Conservation (phyloP, 1,140 invertebrate species). For the Drosophila arizonae region DNA sequence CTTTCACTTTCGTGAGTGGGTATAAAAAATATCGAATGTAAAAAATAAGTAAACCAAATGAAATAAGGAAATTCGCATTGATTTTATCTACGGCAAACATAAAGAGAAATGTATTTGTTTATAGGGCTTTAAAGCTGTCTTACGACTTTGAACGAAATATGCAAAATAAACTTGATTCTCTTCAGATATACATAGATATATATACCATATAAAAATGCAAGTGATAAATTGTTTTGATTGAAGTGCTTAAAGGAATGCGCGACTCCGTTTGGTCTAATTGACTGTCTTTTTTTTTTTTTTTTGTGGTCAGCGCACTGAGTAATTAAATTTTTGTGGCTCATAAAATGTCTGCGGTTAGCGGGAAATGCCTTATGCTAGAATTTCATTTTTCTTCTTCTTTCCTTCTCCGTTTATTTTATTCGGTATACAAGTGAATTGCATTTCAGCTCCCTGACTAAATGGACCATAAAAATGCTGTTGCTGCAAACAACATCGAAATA, state of each 20-base stretch:
- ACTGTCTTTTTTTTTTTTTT: neutral
- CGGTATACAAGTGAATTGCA: slow-evolving; percentile 31
- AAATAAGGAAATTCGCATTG: slow-evolving; percentile 60
- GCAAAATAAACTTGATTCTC: neutral
- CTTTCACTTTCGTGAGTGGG: too few relatives aligned
- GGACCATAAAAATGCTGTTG: slow-evolving; percentile 51
- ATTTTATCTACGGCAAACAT: slow-evolving; percentile 10
- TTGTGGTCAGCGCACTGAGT: slow-evolving; percentile 42
- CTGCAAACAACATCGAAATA: slow-evolving; percentile 4
- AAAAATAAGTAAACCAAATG: slow-evolving; percentile 41
- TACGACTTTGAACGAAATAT: slow-evolving; percentile 30
- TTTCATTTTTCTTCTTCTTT: neutral
- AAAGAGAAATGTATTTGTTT: slow-evolving; percentile 31
- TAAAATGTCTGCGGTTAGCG: slow-evolving; percentile 51
- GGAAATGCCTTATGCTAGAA: slow-evolving; percentile 53
- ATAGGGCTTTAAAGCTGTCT: slow-evolving; percentile 14
- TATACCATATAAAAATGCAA: neutral
- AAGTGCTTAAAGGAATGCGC: slow-evolving; percentile 12
- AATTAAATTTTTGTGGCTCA: slow-evolving; percentile 64
- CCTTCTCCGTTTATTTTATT: neutral
- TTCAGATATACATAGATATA: neutral
- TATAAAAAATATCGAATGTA: too few relatives aligned
- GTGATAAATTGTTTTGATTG: slow-evolving; percentile 14
- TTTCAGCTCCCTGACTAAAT: slow-evolving; percentile 32
- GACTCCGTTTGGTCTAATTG: slow-evolving; percentile 5